A percentile compares a stretch with the other conserved stretches of the same genome.
Conservation (phyloP, 2,888 invertebrate genomes). For the Neria commutata region DNA sequence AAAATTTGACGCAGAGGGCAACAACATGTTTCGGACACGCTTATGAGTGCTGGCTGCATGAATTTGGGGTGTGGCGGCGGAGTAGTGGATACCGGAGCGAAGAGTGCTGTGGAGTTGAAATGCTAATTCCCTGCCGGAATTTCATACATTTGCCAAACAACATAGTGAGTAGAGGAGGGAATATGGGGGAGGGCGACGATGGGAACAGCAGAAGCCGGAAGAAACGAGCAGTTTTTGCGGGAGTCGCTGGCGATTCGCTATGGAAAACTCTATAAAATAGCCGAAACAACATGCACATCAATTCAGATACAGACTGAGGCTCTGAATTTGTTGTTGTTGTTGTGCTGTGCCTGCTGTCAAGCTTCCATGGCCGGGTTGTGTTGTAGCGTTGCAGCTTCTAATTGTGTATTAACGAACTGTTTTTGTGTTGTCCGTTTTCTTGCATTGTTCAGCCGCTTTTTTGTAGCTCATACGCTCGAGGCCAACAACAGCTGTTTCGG, state of each 20-base stretch:
- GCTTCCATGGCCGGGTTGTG: neutral
- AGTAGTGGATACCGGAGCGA: neutral
- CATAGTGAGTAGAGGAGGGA: too few species aligned
- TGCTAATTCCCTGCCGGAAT: conserved; percentile 48
- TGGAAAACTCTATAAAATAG: too few species aligned
- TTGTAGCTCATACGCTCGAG: conserved; percentile 26
- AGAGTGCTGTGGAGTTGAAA: conserved; percentile 26
- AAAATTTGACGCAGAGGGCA: too few species aligned
- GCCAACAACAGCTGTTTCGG: conserved; percentile 12
- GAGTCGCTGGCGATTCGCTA: conserved; percentile 4
- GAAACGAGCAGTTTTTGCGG: neutral
- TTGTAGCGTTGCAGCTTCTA: conserved; percentile 11
- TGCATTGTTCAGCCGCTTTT: neutral
- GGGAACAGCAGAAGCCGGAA: conserved; percentile 17
- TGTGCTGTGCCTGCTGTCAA: neutral
- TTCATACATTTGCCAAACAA: neutral
- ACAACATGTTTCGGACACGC: conserved; percentile 45
- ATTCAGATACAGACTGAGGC: neutral
- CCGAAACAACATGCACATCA: conserved; percentile 4
- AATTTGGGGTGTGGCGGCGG: neutral
- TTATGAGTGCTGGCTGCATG: conserved; percentile 22
- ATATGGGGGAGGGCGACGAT: conserved; percentile 8
- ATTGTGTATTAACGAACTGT: conserved; percentile 23
- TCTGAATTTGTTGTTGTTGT: neutral
- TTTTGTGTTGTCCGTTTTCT: neutral